Base-by-base conservation (phyloP, 2,797 vertebrate genomes). In the Lepus townsendii region DNA sequence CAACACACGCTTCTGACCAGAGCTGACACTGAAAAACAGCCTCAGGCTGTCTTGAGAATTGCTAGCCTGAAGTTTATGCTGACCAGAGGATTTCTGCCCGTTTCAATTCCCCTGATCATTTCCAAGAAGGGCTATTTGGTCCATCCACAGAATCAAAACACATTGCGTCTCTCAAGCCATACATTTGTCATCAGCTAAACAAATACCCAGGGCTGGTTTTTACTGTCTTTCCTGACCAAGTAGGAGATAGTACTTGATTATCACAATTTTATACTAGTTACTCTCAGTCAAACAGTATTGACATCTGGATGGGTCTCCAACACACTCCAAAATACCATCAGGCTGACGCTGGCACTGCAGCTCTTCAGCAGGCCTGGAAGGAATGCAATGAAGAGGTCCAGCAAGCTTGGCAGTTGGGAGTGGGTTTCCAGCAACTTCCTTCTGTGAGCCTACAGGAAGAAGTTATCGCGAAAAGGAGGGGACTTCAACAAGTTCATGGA, bases 1-100 rank as follows among this genome's bases (percentile, higher is more conserved):
- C 97, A 97, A 88, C 92, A 97, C 96, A 96, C 27, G 7, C 94
- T 96, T 80, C 94, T 96, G 92, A 95, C 92, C 82, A 0, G 78
- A 88, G 93, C 95, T 80, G 94, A 94, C 95, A 95, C 91, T 75
- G 52, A 91, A 95, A 94, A 35, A 77, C 75, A 30, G n/a, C 72
- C 93, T 83, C 75, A 1, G 2, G 76, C 92, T 87, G 79, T 72
- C 95, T 80, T 19, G 83, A 87, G 95, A 93, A 93, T 50, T 82
- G 94, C 95, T 62, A 75, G 91, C 86, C 88, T 93, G 73, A 32
- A 92, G 90, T 78, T 24, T 87, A 72, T 91, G 96, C 96, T 96
- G 96, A 96, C 90, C 94, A 27, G 87, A 95, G 88, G 88, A 75
- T 91, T 92, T 96, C 93, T 97, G 94, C 76, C 90, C 92, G 13